Base-by-base conservation (phyloP, 2,113 vertebrate species). In the Myodes glareolus region DNA sequence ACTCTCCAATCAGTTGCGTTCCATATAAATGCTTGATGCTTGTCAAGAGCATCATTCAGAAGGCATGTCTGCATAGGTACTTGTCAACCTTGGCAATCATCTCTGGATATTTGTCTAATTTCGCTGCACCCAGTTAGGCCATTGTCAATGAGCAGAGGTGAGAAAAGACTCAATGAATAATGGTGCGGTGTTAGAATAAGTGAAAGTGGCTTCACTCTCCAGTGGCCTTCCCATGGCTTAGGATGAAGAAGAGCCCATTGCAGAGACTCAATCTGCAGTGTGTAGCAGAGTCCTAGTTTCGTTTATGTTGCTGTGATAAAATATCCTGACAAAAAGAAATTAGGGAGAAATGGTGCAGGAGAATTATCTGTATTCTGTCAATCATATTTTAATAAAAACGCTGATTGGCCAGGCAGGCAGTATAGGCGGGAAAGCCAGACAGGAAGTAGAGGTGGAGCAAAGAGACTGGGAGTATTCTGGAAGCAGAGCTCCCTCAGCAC, bases 211-310 rank as follows among this genome's bases (percentile, higher is more conserved):
- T 87, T 86, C 42, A 1, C 58, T 94, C 65, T 72, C 42, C 25
- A 47, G 52, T 2, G 4, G 14, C 67, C 1, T 23, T 67, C 72
- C 63, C 11, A 25, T 0, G 42, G 19, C 61, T 92, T 29, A 29
- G 7, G 21, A 9, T 25, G 13, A 91, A 80, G 1, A 61, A 55
- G 0, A 4, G 7, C 11, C 7, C 1, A 3, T 2, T 1, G 21
- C 27, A 42, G 17, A 36, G 45, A 17, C 52, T 72, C 76, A 36
- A 0, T 33, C 21, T 78, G 58, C 55, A 27, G 17, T 0, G 4
- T 21, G 12, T 70, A 19, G 39, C 31, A 31, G 72, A 33, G 58
- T 68, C 68, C 25, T 7, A 0, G 29, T 47, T 33, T 86, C 1
- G 2, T 47, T 36, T 86, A 45, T 67, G 42, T 12, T 67, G 42